A percentile compares a stretch with the other conserved stretches of the same genome.
Evolutionary conservation across 2,113 vertebrate genomes (phyloP).

Genomic region (Epinephelus lanceolatus): DNA sequence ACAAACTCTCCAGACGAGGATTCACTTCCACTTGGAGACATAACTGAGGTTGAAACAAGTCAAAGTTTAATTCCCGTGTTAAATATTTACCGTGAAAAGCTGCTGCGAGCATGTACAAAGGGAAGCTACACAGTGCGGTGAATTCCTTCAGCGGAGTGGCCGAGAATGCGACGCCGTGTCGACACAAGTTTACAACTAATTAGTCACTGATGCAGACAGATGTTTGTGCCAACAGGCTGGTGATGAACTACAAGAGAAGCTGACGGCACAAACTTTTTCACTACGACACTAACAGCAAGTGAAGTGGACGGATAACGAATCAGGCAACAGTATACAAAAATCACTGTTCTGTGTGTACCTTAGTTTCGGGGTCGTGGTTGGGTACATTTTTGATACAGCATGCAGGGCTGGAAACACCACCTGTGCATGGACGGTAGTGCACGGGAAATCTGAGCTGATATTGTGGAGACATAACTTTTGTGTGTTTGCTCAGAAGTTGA

Average conservation of each 20-base stretch:
- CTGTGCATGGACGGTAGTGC: too few relatives aligned
- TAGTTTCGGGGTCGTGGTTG: too few relatives aligned
- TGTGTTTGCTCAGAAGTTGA: too few relatives aligned
- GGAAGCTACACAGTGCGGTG: background rate
- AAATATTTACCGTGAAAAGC: background rate
- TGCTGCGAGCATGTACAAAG: too few relatives aligned
- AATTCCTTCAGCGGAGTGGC: background rate
- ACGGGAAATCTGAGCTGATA: too few relatives aligned
- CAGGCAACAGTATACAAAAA: too few relatives aligned
- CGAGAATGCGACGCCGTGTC: background rate
- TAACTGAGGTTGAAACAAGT: background rate
- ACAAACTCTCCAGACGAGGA: background rate
- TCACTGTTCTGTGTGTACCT: too few relatives aligned
- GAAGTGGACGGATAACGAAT: background rate
- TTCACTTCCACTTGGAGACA: background rate
- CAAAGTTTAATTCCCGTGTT: background rate
- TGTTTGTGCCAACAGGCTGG: background rate
- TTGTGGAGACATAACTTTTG: too few relatives aligned
- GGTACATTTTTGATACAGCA: too few relatives aligned
- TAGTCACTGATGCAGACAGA: background rate
- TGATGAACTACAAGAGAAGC: background rate
- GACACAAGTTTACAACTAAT: background rate
- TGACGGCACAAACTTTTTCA: background rate
- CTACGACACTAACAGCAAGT: background rate
- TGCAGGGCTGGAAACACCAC: too few relatives aligned